These are phyloP conservation scores for Riparia riparia DNA, from an alignment of 2,113 vertebrate species.

Conservation along the genomic window DNA sequence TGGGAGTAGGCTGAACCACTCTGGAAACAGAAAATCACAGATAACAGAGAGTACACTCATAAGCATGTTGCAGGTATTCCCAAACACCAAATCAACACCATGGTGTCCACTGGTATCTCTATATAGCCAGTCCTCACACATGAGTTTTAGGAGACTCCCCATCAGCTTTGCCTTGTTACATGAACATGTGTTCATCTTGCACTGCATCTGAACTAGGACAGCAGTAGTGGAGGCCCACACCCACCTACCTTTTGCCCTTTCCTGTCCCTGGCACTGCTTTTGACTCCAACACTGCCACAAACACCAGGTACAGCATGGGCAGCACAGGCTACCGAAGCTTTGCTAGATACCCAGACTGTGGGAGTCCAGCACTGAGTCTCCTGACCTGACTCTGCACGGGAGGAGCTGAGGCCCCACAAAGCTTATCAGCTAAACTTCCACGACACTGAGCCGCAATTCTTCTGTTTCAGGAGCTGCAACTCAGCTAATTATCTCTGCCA, in stretches of 20 bases:
- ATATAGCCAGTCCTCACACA: neutral
- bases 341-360: neutral
- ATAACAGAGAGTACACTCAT: fast-evolving
- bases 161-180: neutral
- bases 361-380: neutral
- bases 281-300: neutral
- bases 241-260: neutral
- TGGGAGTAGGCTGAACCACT: neutral
- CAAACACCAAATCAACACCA: neutral
- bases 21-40: neutral
- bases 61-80: neutral
- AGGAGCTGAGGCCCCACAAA: neutral
- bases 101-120: neutral
- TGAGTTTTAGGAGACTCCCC: neutral
- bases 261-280: neutral
- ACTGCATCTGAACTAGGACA: neutral
- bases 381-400: neutral
- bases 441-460: fast-evolving
- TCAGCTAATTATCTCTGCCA: constrained; percentile 9
- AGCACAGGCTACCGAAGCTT: neutral
- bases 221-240: neutral
- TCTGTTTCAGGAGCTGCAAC: constrained; percentile 15
- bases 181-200: fast-evolving
- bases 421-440: neutral
- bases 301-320: neutral